Evolutionary conservation across 2,113 vertebrate genomes (phyloP).

Genomic region (Hydrochoerus hydrochaeris): DNA sequence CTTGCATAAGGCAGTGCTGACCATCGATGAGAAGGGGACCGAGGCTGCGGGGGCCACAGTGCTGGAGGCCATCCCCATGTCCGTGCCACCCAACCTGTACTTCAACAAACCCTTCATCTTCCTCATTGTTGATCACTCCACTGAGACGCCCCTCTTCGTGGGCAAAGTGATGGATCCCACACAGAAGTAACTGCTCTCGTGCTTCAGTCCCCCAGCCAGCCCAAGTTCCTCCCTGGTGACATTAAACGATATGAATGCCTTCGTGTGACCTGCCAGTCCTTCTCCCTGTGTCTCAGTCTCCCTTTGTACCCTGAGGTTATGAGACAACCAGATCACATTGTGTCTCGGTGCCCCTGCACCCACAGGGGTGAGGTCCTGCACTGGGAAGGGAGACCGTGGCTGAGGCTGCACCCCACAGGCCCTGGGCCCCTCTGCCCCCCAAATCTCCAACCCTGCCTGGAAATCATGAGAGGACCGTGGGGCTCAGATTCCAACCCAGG

Average conservation of each 20-base stretch:
- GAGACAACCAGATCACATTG: background rate
- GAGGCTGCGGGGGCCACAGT: background rate
- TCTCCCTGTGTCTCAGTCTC: background rate
- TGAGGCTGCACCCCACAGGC: background rate
- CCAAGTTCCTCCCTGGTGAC: background rate
- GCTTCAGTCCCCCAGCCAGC: too few species aligned
- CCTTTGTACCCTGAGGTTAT: background rate
- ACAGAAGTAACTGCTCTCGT: background rate
- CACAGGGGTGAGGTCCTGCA: background rate
- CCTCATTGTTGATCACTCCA: background rate
- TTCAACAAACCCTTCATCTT: background rate
- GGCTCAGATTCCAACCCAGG: background rate
- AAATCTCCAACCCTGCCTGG: background rate
- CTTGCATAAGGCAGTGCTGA: background rate
- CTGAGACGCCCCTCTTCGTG: background rate
- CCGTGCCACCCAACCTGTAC: rapidly evolving
- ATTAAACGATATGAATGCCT: background rate
- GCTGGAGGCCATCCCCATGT: background rate
- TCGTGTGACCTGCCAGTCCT: background rate
- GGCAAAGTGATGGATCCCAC: background rate
- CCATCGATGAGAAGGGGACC: background rate
- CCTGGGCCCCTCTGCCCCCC: background rate
- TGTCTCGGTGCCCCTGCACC: background rate
- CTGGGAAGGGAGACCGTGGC: background rate
- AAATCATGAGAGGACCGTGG: background rate